Evolutionary conservation across 1,140 invertebrate genomes (phyloP).

Genomic region (Palaemon carinicauda): DNA sequence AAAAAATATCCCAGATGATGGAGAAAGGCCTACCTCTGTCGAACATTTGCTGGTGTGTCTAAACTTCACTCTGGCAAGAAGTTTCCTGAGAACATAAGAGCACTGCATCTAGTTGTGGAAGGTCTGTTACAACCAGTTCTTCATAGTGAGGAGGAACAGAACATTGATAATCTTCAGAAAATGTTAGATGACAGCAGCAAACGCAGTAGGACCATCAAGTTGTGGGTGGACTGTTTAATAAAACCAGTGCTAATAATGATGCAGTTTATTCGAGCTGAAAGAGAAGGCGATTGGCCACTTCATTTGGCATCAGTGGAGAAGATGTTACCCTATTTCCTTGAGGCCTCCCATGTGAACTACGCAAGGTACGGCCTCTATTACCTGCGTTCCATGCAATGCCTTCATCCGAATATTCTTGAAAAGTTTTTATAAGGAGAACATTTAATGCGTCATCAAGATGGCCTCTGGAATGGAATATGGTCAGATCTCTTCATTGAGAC

Average conservation of each 20-base stretch:
- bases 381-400: neutral
- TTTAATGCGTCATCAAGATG: too few species aligned
- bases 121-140: neutral
- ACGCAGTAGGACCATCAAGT: conserved; percentile 53
- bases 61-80: conserved; percentile 14
- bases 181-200: neutral
- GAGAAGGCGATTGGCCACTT: conserved; percentile 60
- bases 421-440: neutral
- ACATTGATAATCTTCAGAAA: neutral
- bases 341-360: neutral
- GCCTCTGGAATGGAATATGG: too few species aligned
- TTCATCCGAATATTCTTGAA: neutral
- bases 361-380: too few species aligned
- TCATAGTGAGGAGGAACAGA: neutral
- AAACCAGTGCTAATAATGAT: conserved; percentile 60
- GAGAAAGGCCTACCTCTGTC: too few species aligned
- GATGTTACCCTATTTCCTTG: neutral
- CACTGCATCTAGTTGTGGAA: neutral
- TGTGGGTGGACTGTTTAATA: conserved; percentile 59
- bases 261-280: conserved; percentile 56
- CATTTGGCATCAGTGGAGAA: conserved; percentile 30
- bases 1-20: too few species aligned
- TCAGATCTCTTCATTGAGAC: too few species aligned
- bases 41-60: neutral
- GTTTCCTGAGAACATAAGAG: neutral